phyloP scores from a whole-genome alignment of 2,797 vertebrate species.

The Hyperoplus lanceolatus region DNA sequence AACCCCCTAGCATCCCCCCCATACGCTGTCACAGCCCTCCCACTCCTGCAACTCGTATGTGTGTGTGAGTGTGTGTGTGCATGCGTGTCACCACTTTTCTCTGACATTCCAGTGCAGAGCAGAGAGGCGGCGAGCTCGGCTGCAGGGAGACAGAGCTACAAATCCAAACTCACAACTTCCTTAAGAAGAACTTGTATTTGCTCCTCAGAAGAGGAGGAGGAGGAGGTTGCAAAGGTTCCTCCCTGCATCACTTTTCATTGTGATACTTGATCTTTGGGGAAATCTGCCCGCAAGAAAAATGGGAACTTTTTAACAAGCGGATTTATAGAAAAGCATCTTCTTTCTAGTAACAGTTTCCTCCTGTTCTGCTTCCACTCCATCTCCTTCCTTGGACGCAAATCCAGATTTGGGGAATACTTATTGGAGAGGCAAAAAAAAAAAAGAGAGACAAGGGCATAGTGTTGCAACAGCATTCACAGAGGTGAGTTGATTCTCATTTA shows the following conservation, averaged over 20 bases:
- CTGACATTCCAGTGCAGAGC: conserved; percentile 80
- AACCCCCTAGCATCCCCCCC: conserved; percentile 69
- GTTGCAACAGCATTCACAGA: conserved; percentile 39
- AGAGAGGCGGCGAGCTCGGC: conserved; percentile 64
- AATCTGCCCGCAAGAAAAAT: conserved; percentile 36
- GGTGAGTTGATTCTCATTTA: conserved; percentile 65
- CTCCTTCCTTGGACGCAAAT: conserved; percentile 34
- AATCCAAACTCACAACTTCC: conserved; percentile 26
- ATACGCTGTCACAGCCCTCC: conserved; percentile 78
- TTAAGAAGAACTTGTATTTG: conserved; percentile 3
- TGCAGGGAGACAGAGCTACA: conserved; percentile 58
- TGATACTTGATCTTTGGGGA: conserved; percentile 11
- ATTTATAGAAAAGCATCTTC: conserved; percentile 69
- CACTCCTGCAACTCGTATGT: conserved; percentile 63
- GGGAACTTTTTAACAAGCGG: conserved; percentile 23
- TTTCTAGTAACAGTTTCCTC: conserved; percentile 38
- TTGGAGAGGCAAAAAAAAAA: conserved; percentile 15
- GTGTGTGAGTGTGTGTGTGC: conserved; percentile 51
- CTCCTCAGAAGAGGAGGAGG: not conserved
- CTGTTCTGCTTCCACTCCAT: conserved; percentile 43
- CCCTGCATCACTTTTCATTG: conserved; percentile 2
- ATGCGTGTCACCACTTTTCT: conserved; percentile 76
- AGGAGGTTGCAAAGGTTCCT: not conserved
- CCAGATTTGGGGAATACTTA: conserved; percentile 40
- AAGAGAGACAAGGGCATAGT: conserved; percentile 8